Evolutionary conservation across 2,113 vertebrate species (phyloP), one percentile per base, ranked within the genome.

Genomic region (Prunella fulvescens): DNA sequence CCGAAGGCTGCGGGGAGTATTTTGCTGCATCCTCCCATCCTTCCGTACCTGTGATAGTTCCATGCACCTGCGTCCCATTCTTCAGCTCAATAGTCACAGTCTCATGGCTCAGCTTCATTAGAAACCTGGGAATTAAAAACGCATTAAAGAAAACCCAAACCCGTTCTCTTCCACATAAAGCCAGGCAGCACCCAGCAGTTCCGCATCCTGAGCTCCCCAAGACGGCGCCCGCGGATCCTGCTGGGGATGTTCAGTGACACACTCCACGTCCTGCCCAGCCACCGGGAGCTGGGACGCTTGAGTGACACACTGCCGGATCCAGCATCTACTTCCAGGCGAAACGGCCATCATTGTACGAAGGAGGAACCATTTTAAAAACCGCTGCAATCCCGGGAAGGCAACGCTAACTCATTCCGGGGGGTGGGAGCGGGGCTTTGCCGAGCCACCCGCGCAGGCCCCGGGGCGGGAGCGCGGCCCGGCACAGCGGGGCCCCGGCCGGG

Each of bases 51-150:
- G 99, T 99, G 89, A 99, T 99, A 8, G 99, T 99, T 69, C 99
- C 99, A 10, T 99, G 99, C 40, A 99, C 99, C 95, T 99, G 99
- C 10, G 99, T 99, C 76, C 99, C 99, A 54, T 99, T 99, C 97
- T 99, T 99, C 97, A 99, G 97, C 67, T 99, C 99, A 65, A 99
- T 99, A 53, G 99, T 99, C 42, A 99, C 99, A 12, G 99, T 99
- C 98, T 99, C 99, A 47, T 99, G 99, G 96, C 99, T 99, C 97
- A 99, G 96, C 96, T 99, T 99, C 99, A 99, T 99, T 90, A 99
- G 98, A 98, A 99, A 99, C 84, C 99, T 99, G 79, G n/a, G 20
- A 70, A 69, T 90, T 22, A 57, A 94, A 77, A 18, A 23, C 7
- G 18, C 19, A 19, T 4, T 44, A 3, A 2, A 14, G 22, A 60